Evolutionary conservation across 2,797 vertebrate species (phyloP), one percentile per base, ranked within the genome.

Genomic region (Eremophila alpestris): DNA sequence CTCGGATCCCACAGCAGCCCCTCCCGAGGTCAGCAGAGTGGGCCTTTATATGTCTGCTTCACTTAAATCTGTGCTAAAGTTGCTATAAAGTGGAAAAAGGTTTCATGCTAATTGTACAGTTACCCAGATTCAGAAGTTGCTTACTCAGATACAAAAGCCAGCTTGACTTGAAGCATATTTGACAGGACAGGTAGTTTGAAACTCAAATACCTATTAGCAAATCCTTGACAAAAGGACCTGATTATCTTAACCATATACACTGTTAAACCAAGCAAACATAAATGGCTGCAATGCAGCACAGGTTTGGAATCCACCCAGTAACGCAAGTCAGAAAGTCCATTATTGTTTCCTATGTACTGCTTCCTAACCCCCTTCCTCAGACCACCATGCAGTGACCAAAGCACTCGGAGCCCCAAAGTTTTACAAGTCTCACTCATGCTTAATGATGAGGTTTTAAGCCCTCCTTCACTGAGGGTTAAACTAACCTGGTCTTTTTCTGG

Each of bases 351-450:
- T 20, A 62, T 51, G 32, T 38, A 27, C 1, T 23, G 22, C 41
- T 34, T 65, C 68, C 41, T 49, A 58, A 38, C 4, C 7, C 27
- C 1, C 4, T 36, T 48, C 9, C 32, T 68, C 59, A 22, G 29
- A 40, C 7, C 0, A 0, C 3, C 3, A 2, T 1, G 24, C 30
- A 48, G 24, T 1, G 13, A 65, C 13, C 1, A 1, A 56, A 58
- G 36, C 38, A 19, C 20, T 64, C 6, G 0, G 8, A 83, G 38
- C 10, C 16, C 15, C 26, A 22, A 8, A 43, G 20, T 10, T 26
- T 67, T 34, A 32, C 34, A 34, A 13, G 45, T 34, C 69, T 41
- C 19, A 30, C 34, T 19, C 46, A 4, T 1, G 5, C 36, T 15
- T 9, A 30, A 23, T 0, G 0, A 22, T 8, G 41, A n/a, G 27